phyloP scores from a whole-genome alignment of 1,140 invertebrate species.

The Diorhabda sublineata region DNA sequence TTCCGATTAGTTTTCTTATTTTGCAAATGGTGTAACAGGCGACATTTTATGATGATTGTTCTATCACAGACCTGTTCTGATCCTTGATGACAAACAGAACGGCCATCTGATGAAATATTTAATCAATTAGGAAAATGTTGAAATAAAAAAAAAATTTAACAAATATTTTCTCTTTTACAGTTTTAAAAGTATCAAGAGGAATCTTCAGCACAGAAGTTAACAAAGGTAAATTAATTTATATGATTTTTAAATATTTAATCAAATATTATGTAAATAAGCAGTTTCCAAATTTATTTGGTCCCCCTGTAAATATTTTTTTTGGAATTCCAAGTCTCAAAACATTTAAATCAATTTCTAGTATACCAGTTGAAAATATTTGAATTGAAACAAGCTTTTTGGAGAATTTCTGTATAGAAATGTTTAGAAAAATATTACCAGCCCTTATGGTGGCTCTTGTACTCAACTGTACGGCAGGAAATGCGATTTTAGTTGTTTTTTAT shows the following conservation, averaged over 20 bases:
- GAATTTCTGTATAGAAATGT: too few relatives aligned
- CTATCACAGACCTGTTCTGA: constrained; percentile 32
- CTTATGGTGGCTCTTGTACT: too few relatives aligned
- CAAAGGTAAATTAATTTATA: background rate
- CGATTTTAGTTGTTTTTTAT: too few relatives aligned
- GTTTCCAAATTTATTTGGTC: too few relatives aligned
- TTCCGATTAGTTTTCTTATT: background rate
- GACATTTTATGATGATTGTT: constrained; percentile 32
- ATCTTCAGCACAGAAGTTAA: background rate
- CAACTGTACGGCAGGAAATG: too few relatives aligned
- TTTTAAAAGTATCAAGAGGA: background rate
- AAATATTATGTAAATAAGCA: background rate
- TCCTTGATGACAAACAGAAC: constrained; percentile 24
- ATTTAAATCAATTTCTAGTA: too few relatives aligned
- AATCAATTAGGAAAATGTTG: background rate
- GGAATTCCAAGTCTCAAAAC: too few relatives aligned
- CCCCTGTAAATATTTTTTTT: too few relatives aligned
- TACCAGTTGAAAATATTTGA: too few relatives aligned
- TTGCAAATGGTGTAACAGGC: background rate
- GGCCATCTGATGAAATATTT: constrained; percentile 23
- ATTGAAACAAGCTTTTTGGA: too few relatives aligned
- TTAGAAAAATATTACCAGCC: too few relatives aligned
- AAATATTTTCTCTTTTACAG: constrained; percentile 4
- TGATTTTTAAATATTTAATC: background rate
- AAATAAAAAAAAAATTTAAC: background rate